These are phyloP conservation scores for Aviceda subcristata DNA, from an alignment of 2,113 vertebrate species.

Conservation along the genomic window DNA sequence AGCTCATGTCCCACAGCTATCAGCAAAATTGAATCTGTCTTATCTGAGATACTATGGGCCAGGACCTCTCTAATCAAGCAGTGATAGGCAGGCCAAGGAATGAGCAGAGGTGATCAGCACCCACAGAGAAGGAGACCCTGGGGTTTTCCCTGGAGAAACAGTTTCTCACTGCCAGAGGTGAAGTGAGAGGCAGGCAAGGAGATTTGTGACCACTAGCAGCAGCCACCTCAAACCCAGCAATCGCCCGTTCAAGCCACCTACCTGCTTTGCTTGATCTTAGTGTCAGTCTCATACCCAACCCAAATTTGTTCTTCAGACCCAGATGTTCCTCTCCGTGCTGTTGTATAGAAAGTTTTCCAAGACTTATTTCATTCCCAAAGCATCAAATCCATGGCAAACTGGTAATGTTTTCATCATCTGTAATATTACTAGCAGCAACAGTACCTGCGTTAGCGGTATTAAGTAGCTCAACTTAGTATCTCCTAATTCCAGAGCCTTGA, in stretches of 20 bases:
- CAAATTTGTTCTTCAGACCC: background rate
- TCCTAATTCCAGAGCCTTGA: background rate
- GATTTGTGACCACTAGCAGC: background rate
- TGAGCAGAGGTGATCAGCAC: background rate
- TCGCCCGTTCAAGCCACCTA: background rate
- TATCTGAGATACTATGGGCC: background rate
- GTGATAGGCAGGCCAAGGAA: fast-evolving
- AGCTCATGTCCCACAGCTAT: background rate
- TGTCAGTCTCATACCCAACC: background rate
- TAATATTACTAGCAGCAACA: background rate
- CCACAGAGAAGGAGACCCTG: background rate
- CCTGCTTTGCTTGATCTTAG: background rate
- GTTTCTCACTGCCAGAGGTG: background rate
- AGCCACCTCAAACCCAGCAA: background rate
- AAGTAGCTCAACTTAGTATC: background rate
- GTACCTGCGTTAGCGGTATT: background rate
- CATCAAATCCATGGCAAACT: background rate
- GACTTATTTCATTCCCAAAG: background rate
- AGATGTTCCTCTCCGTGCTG: background rate
- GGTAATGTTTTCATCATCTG: background rate
- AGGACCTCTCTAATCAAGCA: background rate
- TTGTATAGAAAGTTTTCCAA: background rate
- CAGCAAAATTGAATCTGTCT: background rate
- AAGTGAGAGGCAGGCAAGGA: background rate
- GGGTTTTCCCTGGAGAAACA: background rate